Conservation (phyloP, 2,888 invertebrate genomes). For the Eupeodes latifasciatus region DNA sequence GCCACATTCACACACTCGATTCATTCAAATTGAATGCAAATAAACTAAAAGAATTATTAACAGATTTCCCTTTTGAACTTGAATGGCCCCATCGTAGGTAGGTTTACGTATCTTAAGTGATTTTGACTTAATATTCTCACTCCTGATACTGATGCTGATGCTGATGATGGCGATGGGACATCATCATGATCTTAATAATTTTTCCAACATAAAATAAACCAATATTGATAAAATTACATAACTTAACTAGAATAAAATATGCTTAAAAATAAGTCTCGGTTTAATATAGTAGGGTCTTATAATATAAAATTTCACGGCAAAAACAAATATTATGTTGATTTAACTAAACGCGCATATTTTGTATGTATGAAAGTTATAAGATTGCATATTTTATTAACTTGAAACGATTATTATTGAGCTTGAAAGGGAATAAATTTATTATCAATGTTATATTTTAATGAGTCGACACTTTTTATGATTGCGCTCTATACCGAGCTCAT, state of each 20-base stretch:
- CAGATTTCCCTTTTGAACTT: neutral
- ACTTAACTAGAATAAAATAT: neutral
- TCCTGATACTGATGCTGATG: neutral
- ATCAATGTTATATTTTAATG: conserved; percentile 56
- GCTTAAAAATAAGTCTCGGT: neutral
- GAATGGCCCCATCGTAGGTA: neutral
- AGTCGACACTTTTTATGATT: conserved; percentile 55
- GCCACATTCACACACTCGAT: conserved; percentile 12
- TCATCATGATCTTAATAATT: neutral
- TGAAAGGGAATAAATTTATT: conserved; percentile 46
- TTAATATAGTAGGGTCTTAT: neutral
- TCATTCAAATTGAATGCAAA: conserved; percentile 18
- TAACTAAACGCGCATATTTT: neutral
- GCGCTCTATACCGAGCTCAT: conserved; percentile 8
- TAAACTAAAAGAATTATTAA: conserved; percentile 67
- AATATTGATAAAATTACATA: conserved; percentile 2
- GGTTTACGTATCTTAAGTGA: neutral
- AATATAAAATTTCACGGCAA: neutral
- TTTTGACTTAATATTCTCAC: neutral
- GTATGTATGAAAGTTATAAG: conserved; percentile 38
- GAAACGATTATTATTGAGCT: conserved; percentile 22
- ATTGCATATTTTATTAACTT: conserved; percentile 45
- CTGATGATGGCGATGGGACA: neutral
- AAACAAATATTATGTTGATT: neutral
- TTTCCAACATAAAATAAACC: neutral